Conservation (phyloP, 2,888 invertebrate species). For the Cephus rjabovi region DNA sequence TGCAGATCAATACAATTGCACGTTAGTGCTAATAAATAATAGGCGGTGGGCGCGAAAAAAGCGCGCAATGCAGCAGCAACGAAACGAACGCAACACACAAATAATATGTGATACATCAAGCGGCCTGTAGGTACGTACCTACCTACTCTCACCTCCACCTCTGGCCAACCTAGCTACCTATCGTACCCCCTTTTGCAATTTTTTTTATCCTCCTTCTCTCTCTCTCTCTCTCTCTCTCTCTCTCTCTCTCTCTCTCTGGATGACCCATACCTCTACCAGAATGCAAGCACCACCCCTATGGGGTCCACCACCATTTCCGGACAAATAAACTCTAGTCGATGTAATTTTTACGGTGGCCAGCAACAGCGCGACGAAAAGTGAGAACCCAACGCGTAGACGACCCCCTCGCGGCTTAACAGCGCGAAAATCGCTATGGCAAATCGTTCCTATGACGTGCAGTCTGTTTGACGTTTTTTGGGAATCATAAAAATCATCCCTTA, state of each 20-base stretch:
- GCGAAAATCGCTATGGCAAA: conserved; percentile 33
- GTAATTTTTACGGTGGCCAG: conserved; percentile 79
- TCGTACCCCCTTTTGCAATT: neutral
- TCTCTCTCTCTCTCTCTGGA: conserved; percentile 27
- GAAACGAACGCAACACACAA: conserved; percentile 64
- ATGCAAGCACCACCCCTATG: conserved; percentile 59
- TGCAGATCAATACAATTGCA: conserved; percentile 68
- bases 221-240: conserved; percentile 9
- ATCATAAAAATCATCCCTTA: neutral
- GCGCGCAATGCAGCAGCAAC: conserved; percentile 63
- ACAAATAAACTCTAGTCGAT: conserved; percentile 73
- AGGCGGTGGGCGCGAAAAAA: conserved; percentile 67
- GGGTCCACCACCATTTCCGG: conserved; percentile 65
- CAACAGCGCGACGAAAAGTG: conserved; percentile 66
- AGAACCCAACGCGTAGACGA: conserved; percentile 44
- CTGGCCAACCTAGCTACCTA: conserved; percentile 12
- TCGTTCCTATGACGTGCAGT: neutral
- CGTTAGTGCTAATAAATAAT: conserved; percentile 68
- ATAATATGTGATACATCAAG: conserved; percentile 67
- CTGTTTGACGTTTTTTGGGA: neutral
- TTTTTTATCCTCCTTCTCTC: conserved; percentile 33
- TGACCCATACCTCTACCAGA: conserved; percentile 56
- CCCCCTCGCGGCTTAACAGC: conserved; percentile 47
- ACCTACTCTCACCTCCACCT: conserved; percentile 34
- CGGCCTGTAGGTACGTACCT: conserved; percentile 44